Conservation (phyloP, 2,797 vertebrate species). For the Esox lucius region DNA sequence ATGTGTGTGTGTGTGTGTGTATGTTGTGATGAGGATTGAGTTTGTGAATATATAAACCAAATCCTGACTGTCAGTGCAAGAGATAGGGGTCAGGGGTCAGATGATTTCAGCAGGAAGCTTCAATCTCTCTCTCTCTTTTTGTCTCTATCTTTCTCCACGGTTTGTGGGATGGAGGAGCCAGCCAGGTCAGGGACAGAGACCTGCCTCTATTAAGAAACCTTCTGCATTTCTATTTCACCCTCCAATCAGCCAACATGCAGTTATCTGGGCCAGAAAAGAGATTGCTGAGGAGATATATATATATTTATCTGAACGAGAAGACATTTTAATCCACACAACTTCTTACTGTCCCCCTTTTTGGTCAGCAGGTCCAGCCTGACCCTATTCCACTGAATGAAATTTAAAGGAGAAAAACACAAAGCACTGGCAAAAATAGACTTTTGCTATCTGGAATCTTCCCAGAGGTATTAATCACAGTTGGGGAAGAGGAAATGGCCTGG, state of each 20-base stretch:
- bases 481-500: background rate
- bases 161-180: background rate
- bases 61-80: background rate
- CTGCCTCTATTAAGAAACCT: background rate
- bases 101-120: background rate
- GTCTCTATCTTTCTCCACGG: background rate
- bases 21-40: background rate
- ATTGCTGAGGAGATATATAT: no score
- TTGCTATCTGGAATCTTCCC: background rate
- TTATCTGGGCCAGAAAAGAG: background rate
- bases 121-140: background rate
- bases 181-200: background rate
- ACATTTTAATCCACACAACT: background rate
- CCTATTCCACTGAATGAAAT: background rate
- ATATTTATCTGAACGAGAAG: no score
- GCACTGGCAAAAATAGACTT: background rate
- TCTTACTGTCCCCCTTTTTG: background rate
- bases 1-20: background rate
- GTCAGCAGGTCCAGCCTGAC: background rate
- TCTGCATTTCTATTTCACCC: background rate
- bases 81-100: background rate
- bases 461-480: background rate
- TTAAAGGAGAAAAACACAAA: background rate
- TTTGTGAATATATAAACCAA: background rate
- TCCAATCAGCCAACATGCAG: background rate